Evolutionary conservation across 23 tunicate species (phyloP), one percentile per base, ranked within the genome.

Genomic region (Clavelina lepadiformis): DNA sequence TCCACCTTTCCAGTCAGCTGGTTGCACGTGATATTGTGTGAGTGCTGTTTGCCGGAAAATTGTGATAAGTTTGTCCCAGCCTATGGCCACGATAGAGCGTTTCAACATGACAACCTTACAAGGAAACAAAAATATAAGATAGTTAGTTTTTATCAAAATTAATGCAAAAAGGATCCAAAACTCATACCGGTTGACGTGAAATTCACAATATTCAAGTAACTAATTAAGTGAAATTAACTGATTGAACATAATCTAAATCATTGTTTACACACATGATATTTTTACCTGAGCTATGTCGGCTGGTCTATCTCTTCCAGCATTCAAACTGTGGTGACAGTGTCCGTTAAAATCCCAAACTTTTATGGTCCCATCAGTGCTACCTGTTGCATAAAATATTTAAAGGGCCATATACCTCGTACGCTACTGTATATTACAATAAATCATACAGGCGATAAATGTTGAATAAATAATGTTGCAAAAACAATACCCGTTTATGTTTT

Each of bases 331-430:
- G 71, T 89, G 97, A 64, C 97, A 89, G 47, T 89, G 97, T 1
- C 97, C 97, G 36, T 89, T 89, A 61, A 89, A 89, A 68, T 89
- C 97, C 97, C 97, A 89, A 33, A 89, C 82, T 64, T 81, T 89
- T 32, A 89, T 59, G 46, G 85, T 81, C 36, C 97, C 97, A 49
- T 89, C 97, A 11, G 97, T 56, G 57, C 97, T 77, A n/a, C 89
- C 89, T 82, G 44, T 47, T 41, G 23, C n/a, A n/a, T n/a, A n/a
- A n/a, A n/a, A n/a, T n/a, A n/a, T n/a, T n/a, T n/a, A n/a, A n/a
- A n/a, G n/a, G n/a, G n/a, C n/a, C n/a, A n/a, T n/a, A n/a, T n/a
- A n/a, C n/a, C n/a, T n/a, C n/a, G n/a, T n/a, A n/a, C n/a, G n/a
- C n/a, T n/a, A n/a, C n/a, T n/a, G n/a, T n/a, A n/a, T n/a, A n/a